These are phyloP conservation scores for Stenodema calcarata DNA, from an alignment of 2,888 invertebrate genomes.

Conservation along the genomic window DNA sequence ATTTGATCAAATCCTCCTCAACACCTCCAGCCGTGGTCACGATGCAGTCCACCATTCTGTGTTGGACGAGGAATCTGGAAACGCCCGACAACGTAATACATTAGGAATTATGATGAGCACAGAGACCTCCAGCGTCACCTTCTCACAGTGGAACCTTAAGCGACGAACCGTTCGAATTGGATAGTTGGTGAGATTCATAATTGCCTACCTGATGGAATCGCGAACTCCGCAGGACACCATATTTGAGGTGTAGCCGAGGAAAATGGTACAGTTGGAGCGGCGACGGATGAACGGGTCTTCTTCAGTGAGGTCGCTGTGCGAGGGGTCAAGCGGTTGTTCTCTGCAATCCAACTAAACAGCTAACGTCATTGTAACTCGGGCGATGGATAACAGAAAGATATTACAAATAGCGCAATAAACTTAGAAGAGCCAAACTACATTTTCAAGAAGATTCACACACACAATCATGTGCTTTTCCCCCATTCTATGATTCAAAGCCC, in stretches of 20 bases:
- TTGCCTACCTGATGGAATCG: slow-evolving; percentile 73
- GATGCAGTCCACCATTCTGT: slow-evolving; percentile 90
- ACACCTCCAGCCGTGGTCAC: slow-evolving; percentile 98
- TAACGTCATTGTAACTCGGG: background rate
- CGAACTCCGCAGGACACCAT: slow-evolving; percentile 94
- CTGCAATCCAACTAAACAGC: slow-evolving; percentile 71
- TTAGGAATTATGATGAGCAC: background rate
- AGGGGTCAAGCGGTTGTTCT: slow-evolving; percentile 71
- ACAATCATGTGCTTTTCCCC: too few species aligned
- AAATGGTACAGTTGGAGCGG: slow-evolving; percentile 88
- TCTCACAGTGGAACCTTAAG: too few species aligned
- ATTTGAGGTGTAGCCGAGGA: slow-evolving; percentile 96
- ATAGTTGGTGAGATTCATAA: too few species aligned
- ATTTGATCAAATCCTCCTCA: slow-evolving; percentile 99
- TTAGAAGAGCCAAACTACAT: too few species aligned
- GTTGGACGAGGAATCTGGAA: slow-evolving; percentile 77
- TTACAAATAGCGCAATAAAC: too few species aligned
- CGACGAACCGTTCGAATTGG: too few species aligned
- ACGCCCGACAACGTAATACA: background rate
- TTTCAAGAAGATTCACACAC: too few species aligned
- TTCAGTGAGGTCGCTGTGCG: slow-evolving; percentile 72
- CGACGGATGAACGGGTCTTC: slow-evolving; percentile 81
- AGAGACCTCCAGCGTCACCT: too few species aligned
- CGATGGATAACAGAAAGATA: too few species aligned
- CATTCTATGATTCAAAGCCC: too few species aligned